Percentiles rank a stretch among this genome's conserved stretches.
These are phyloP conservation scores for Lepus timidus DNA, from an alignment of 2,113 vertebrate genomes.

Conservation along the genomic window DNA sequence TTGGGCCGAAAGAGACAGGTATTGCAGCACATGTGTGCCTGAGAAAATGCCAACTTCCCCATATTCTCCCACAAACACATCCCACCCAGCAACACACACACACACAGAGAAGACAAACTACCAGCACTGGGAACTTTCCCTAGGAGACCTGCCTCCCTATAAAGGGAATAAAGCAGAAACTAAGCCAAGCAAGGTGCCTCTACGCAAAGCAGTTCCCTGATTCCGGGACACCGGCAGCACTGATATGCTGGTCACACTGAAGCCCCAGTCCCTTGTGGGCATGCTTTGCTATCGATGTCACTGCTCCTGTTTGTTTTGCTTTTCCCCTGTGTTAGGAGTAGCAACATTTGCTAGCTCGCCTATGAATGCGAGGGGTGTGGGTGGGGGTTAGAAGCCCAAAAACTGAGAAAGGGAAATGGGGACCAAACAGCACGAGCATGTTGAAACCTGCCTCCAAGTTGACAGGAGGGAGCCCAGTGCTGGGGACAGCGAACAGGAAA, in stretches of 20 bases:
- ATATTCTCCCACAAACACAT: background rate
- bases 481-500: constrained; percentile 41
- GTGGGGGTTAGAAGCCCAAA: background rate
- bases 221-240: background rate
- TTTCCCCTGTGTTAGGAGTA: background rate
- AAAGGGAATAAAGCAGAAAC: background rate
- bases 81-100: background rate
- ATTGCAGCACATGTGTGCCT: background rate
- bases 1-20: background rate
- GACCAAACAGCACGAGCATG: background rate
- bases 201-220: background rate
- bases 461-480: constrained; percentile 63
- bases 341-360: background rate
- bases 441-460: constrained; percentile 75
- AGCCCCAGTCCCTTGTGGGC: background rate
- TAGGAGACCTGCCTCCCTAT: background rate
- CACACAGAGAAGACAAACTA: constrained; percentile 7
- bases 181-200: constrained; percentile 5
- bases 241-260: background rate
- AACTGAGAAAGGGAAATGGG: background rate
- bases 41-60: background rate
- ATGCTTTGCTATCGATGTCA: background rate
- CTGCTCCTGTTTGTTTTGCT: constrained; percentile 22
- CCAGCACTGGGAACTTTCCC: constrained; percentile 55
- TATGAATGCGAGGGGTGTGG: background rate